These are phyloP conservation scores for Nasonovia ribisnigri DNA, from an alignment of 2,888 invertebrate genomes.

Conservation along the genomic window DNA sequence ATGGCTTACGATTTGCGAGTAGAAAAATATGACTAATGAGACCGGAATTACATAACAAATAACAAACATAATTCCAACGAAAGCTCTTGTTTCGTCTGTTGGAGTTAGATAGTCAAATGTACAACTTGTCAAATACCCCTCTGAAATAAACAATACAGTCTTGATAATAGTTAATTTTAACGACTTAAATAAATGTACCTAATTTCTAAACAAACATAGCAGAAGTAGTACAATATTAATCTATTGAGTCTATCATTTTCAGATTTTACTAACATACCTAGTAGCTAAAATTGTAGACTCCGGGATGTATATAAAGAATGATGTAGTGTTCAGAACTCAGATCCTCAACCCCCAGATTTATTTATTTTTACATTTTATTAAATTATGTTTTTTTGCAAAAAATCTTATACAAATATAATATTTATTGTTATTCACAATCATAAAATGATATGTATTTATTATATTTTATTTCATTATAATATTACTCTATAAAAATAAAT, in stretches of 20 bases:
- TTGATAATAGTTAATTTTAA: not conserved
- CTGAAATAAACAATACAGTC: constrained; percentile 72
- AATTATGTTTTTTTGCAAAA: not conserved
- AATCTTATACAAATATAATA: not conserved
- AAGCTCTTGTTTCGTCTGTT: constrained; percentile 83
- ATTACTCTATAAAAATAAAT: not conserved
- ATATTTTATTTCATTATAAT: no score
- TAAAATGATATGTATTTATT: not conserved
- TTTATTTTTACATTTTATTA: not conserved
- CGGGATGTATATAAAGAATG: not conserved
- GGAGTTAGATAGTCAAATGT: constrained; percentile 85
- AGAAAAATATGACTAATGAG: constrained; percentile 83
- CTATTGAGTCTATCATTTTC: not conserved
- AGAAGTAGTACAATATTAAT: not conserved
- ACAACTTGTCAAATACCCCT: constrained; percentile 91
- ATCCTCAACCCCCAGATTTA: not conserved
- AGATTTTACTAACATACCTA: not conserved
- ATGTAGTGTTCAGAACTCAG: not conserved
- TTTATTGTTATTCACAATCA: not conserved
- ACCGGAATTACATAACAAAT: constrained; percentile 86
- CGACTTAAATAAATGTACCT: not conserved
- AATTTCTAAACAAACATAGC: not conserved
- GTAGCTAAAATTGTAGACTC: no score
- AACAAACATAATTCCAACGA: constrained; percentile 81
- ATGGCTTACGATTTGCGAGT: constrained; percentile 88